Percentiles rank a stretch among this genome's conserved stretches.
Evolutionary conservation across 2,888 invertebrate genomes (phyloP).

Genomic region (Brachypalpus laphriformis): DNA sequence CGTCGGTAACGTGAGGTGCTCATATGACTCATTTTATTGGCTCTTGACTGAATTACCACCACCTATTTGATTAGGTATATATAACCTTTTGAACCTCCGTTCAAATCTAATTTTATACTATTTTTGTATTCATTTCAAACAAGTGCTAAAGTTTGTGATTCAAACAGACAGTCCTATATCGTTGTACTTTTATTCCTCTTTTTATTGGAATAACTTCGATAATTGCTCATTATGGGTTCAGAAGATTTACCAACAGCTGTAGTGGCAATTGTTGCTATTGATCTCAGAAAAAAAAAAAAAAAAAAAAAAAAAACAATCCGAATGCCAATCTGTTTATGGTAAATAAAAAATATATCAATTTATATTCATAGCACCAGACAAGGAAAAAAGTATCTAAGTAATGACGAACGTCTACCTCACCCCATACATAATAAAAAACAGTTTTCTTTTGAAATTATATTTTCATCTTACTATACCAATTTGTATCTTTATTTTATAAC

Average conservation of each 20-base stretch:
- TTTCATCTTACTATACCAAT: not conserved
- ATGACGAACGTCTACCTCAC: slow-evolving; percentile 9
- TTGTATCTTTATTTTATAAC: not conserved
- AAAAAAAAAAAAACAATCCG: not conserved
- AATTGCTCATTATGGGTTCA: slow-evolving; percentile 4
- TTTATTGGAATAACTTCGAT: not conserved
- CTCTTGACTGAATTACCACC: not conserved
- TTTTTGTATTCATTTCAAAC: not conserved
- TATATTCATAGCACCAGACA: slow-evolving; percentile 9
- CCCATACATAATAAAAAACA: not conserved
- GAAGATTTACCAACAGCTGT: not conserved
- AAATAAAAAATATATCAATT: slow-evolving; percentile 16
- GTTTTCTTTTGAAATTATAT: not conserved
- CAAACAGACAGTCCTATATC: not conserved
- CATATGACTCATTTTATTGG: slow-evolving; percentile 15
- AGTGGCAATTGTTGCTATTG: not conserved
- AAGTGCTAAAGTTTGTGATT: slow-evolving; percentile 3
- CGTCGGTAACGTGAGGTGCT: not conserved
- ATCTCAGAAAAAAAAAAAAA: not conserved
- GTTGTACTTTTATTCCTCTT: not conserved
- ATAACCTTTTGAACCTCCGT: not conserved
- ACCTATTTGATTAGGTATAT: not conserved
- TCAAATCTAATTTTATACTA: not conserved
- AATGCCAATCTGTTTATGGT: slow-evolving; percentile 13
- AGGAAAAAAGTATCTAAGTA: slow-evolving; percentile 15